Percentiles rank a stretch among this genome's conserved stretches.
Evolutionary conservation across 30 jellyfish, hydroid and myxozoan species (phyloP).

Genomic region (Nemopilema nomurai): DNA sequence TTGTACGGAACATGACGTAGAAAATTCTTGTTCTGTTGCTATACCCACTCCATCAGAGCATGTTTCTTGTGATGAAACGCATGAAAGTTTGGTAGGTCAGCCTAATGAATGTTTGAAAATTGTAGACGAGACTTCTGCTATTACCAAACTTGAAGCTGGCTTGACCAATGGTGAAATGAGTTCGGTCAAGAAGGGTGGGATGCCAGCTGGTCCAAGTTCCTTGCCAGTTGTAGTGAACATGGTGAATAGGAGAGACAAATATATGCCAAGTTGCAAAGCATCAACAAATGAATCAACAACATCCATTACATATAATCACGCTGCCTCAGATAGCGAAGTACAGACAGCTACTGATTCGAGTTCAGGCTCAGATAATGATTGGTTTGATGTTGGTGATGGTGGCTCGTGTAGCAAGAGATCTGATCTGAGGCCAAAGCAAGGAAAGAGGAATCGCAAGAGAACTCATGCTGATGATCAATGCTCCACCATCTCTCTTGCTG

Average conservation of each 20-base stretch:
- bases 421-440: not conserved
- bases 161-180: not conserved
- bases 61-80: too few relatives aligned
- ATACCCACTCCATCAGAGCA: too few relatives aligned
- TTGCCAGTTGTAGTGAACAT: not conserved
- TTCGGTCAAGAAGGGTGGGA: not conserved
- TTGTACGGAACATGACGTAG: too few relatives aligned
- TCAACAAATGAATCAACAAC: not conserved
- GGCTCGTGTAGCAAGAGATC: not conserved
- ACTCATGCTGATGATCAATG: not conserved
- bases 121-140: too few relatives aligned
- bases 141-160: too few relatives aligned
- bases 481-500: not conserved
- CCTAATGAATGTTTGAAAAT: too few relatives aligned
- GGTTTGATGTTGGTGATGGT: not conserved
- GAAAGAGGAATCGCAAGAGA: not conserved
- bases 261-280: not conserved
- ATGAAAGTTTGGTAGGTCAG: too few relatives aligned
- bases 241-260: not conserved
- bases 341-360: constrained; percentile 27
- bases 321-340: not conserved
- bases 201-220: not conserved
- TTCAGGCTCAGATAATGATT: constrained; percentile 17
- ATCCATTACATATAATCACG: not conserved
- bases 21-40: too few relatives aligned